phyloP scores from a whole-genome alignment of 2,113 vertebrate species.

The Ivindomyrus marchei region DNA sequence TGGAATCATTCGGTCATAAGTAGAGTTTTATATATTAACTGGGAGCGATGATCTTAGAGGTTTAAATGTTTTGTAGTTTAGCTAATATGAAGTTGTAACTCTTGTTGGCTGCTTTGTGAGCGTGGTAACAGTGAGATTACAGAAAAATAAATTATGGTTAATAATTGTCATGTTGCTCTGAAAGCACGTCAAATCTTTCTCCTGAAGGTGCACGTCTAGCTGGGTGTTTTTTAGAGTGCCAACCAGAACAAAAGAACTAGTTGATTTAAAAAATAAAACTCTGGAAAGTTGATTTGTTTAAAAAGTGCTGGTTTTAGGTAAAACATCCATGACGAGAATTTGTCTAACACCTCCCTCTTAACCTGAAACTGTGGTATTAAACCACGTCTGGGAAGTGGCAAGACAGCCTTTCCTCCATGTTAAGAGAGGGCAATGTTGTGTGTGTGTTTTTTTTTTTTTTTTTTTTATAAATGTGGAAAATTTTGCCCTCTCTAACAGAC shows the following conservation, averaged over 20 bases:
- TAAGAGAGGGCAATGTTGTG: constrained; percentile 24
- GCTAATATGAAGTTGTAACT: neutral
- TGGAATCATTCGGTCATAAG: neutral
- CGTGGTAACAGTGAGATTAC: neutral
- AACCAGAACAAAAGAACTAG: neutral
- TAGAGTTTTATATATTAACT: neutral
- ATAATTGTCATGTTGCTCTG: neutral
- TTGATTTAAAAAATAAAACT: neutral
- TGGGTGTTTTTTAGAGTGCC: neutral
- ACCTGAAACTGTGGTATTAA: neutral
- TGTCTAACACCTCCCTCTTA: constrained; percentile 1
- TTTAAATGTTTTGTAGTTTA: neutral
- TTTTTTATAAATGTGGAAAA: neutral
- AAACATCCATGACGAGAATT: neutral
- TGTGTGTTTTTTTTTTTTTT: neutral
- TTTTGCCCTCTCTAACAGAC: constrained; percentile 9
- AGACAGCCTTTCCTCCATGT: constrained; percentile 11
- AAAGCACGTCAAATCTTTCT: neutral
- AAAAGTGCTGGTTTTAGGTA: neutral
- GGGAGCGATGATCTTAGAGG: neutral
- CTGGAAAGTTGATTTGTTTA: neutral
- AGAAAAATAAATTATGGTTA: neutral
- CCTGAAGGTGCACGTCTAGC: neutral
- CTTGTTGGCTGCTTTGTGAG: neutral
- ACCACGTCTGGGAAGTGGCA: constrained; percentile 18